Conservation (phyloP, 1,140 invertebrate species). For the Nasonia giraulti region DNA sequence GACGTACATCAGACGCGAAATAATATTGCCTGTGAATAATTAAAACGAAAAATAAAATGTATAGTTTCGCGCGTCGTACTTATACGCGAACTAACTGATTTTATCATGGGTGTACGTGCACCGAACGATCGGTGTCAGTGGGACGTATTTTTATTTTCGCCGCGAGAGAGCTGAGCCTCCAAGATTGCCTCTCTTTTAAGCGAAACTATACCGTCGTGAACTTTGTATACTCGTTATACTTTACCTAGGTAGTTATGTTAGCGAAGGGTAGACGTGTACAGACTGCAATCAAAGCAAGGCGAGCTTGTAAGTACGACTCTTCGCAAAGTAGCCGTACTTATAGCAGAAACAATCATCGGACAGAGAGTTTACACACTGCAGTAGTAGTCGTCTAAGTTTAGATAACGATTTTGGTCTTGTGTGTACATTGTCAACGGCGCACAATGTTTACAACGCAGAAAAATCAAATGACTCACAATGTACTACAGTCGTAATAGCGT, state of each 20-base stretch:
- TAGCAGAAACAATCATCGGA: not conserved
- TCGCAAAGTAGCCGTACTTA: not conserved
- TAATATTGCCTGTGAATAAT: too few species aligned
- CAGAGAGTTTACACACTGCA: not conserved
- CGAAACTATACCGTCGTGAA: not conserved
- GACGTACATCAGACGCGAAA: too few species aligned
- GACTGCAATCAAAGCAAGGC: not conserved
- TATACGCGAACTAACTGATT: too few species aligned
- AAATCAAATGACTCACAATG: too few species aligned
- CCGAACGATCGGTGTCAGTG: slow-evolving; percentile 31
- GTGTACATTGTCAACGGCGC: too few species aligned
- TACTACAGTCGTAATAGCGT: too few species aligned
- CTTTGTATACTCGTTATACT: not conserved
- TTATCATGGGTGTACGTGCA: not conserved
- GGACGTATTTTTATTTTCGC: slow-evolving; percentile 4
- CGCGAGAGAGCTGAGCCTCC: not conserved
- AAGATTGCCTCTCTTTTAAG: not conserved
- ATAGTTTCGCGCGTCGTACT: too few species aligned
- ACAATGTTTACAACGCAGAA: too few species aligned
- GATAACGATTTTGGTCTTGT: too few species aligned
- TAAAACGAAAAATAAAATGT: too few species aligned
- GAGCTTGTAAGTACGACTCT: not conserved
- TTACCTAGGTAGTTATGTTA: not conserved
- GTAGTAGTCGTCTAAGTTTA: too few species aligned
- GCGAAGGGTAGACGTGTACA: not conserved